Base-by-base conservation (phyloP, 1,140 invertebrate species). In the Euborellia annulipes region DNA sequence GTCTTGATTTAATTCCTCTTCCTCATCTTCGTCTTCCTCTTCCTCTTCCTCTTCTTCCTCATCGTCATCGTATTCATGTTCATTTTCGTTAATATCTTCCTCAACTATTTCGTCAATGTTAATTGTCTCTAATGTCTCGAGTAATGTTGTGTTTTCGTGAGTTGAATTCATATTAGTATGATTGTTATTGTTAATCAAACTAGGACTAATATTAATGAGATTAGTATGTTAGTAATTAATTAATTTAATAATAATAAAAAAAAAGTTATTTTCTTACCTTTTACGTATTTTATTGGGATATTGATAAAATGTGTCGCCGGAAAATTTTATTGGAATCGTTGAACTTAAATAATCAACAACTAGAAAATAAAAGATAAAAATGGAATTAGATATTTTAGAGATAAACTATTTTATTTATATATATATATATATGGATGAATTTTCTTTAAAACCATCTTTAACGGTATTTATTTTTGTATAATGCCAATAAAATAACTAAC, bases 221-320 rank as follows among this genome's bases (percentile, higher is more conserved):
- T 37, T 27, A 39, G 40, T 7, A 19, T 22, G 42, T 46, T 4
- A 43, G n/a, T 49, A 43, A 34, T 46, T 34, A 38, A 49, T 36
- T 44, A 41, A 18, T 22, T 36, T 49, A 50, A 47, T 41, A 39
- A 32, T 47, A 45, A 46, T 16, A 42, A 41, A 36, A 14, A 21
- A 23, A 42, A 40, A 36, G n/a, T n/a, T n/a, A n/a, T n/a, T 44
- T 36, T 61, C 61, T 66, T 64, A 79, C 76, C 68, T 69, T 58
- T 68, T 64, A 46, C 65, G 65, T 38, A 73, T 65, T 52, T 71
- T 73, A 52, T 77, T 75, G 11, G 69, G 58, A 68, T 69, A 79
- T 48, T 76, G 71, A 23, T 79, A 55, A 55, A 68, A 76, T 19
- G 73, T 78, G 48, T 71, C 62, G 8, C 77, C 76, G 54, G 77